Evolutionary conservation across 2,888 invertebrate species (phyloP).

Genomic region (Tigriopus californicus): DNA sequence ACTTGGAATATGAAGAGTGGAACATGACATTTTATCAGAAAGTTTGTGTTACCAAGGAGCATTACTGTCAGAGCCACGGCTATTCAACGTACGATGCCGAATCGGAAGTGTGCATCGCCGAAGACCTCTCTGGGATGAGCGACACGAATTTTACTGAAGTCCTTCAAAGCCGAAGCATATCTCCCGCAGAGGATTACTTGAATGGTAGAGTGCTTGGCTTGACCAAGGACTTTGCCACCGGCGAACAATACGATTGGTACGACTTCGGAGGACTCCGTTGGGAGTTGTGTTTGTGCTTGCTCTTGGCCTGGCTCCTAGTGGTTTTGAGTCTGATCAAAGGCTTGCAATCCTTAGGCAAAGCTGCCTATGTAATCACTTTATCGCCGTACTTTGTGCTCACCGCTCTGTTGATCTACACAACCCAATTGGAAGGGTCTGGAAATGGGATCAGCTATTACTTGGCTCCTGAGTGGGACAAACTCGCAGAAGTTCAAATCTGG

Average conservation of each 20-base stretch:
- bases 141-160: no score
- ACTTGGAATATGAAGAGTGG: background rate
- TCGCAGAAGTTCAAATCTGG: slow-evolving; percentile 9
- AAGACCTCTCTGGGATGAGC: no score
- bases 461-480: slow-evolving; percentile 10
- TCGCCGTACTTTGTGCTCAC: slow-evolving; percentile 15
- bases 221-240: background rate
- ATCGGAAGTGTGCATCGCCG: no score
- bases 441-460: background rate
- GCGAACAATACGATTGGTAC: slow-evolving; percentile 16
- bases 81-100: background rate
- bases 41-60: background rate
- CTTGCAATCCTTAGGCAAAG: slow-evolving; percentile 22
- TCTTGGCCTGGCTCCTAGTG: slow-evolving; percentile 29
- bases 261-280: slow-evolving; percentile 27
- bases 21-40: background rate
- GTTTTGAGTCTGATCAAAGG: slow-evolving; percentile 22
- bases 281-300: slow-evolving; percentile 31
- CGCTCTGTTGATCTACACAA: slow-evolving; percentile 1
- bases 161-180: background rate
- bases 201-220: slow-evolving; percentile 11
- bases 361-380: slow-evolving; percentile 15
- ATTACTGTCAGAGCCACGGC: slow-evolving; percentile 1
- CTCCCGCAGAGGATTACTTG: slow-evolving; percentile 12
- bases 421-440: background rate